Base-by-base conservation (phyloP, 2,797 vertebrate genomes). In the Enteromius fasciolatus region DNA sequence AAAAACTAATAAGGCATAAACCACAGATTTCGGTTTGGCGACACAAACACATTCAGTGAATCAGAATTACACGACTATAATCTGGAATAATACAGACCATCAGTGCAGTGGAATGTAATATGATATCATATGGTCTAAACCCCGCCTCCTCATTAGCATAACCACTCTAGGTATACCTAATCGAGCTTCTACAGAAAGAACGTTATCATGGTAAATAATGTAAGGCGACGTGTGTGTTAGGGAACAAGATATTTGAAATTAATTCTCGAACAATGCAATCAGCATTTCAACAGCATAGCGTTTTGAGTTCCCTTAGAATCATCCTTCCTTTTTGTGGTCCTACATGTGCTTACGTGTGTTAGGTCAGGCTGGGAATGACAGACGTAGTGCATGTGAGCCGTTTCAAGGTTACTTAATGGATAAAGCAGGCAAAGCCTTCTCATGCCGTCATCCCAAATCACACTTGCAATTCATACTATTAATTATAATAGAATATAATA, bases 1-100 rank as follows among this genome's bases (percentile, higher is more conserved):
- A 48, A 74, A 64, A 81, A 83, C 52, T n/a, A 83, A 77, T 86
- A 82, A 80, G 76, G 83, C 85, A 68, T 82, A 14, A 63, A 66
- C 73, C 73, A 82, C 73, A 76, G 81, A 76, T 57, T 83, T 28
- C 50, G 74, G 80, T 76, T 82, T 77, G 64, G 59, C 46, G 50
- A 76, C 23, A 66, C 70, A 77, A 83, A 82, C 74, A 69, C 73
- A 68, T 85, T 66, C 52, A 54, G 15, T 44, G 36, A 20, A 31
- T 57, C 72, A 44, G 14, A 76, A 82, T 54, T 28, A 76, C 67
- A 76, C 18, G 1, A 18, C 31, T 31, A 64, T 61, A 33, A 73
- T 75, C 10, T 67, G 72, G 10, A 54, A 31, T 48, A 75, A 66
- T 25, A 31, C n/a, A 75, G 70, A 75, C 61, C 72, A 15, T 57